Percentiles rank a stretch among this genome's conserved stretches.
Evolutionary conservation across 2,888 invertebrate genomes (phyloP).

Genomic region (Lumbricus terrestris): DNA sequence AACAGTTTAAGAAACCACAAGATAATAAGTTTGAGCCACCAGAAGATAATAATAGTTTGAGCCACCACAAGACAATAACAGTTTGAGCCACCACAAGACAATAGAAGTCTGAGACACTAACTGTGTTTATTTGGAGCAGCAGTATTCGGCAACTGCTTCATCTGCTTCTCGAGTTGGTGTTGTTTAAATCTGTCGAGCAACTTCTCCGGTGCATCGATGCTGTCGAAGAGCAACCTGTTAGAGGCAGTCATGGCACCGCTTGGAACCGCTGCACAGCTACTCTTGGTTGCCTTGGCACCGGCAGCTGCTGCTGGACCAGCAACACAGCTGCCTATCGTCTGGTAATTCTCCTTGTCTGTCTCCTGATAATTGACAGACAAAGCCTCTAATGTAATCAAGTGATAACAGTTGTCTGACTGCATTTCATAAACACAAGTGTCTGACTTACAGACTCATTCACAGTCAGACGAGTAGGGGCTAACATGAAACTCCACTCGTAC

Average conservation of each 20-base stretch:
- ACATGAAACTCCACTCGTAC: background rate
- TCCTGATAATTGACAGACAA: background rate
- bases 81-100: too few relatives aligned
- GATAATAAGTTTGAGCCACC: too few relatives aligned
- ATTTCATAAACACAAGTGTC: background rate
- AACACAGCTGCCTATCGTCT: background rate
- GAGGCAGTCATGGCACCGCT: constrained; percentile 54
- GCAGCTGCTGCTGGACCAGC: background rate
- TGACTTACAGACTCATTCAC: background rate
- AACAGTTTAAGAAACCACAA: too few relatives aligned
- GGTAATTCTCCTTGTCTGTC: constrained; percentile 3
- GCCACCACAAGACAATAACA: too few relatives aligned
- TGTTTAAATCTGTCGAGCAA: background rate
- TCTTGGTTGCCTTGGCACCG: background rate
- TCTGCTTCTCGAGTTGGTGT: background rate
- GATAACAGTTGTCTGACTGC: background rate
- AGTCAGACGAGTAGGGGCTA: background rate
- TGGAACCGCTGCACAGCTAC: constrained; percentile 52
- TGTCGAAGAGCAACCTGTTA: background rate
- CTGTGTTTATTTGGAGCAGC: constrained; percentile 23
- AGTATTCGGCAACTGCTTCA: background rate
- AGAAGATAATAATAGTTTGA: too few relatives aligned
- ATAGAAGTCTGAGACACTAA: too few relatives aligned
- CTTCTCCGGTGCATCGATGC: background rate
- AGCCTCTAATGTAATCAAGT: background rate